Percentiles rank a stretch among this genome's conserved stretches.
phyloP scores from a whole-genome alignment of 2,888 invertebrate genomes.

The Magallana nippona region DNA sequence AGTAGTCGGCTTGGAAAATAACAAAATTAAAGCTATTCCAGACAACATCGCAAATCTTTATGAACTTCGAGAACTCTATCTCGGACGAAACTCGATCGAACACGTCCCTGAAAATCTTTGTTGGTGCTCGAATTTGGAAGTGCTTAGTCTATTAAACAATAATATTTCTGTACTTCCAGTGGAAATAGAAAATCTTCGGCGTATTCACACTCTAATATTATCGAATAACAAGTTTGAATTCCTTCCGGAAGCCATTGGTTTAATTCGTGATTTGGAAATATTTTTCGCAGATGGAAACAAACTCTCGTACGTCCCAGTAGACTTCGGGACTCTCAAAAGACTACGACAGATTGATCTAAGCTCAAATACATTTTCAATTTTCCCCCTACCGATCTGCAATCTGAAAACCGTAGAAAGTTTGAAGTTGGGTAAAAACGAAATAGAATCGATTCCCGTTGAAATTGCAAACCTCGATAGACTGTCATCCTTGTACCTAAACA shows the following conservation, averaged over 20 bases:
- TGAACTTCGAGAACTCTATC: slow-evolving; percentile 72
- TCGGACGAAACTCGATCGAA: slow-evolving; percentile 71
- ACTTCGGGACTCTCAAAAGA: slow-evolving; percentile 69
- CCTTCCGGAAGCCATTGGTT: slow-evolving; percentile 68
- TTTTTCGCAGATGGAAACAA: slow-evolving; percentile 67
- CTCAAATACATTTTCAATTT: slow-evolving; percentile 67
- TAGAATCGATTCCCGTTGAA: slow-evolving; percentile 65
- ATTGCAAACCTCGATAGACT: slow-evolving; percentile 68
- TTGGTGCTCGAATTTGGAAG: slow-evolving; percentile 69
- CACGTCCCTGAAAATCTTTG: slow-evolving; percentile 74
- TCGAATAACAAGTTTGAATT: slow-evolving; percentile 67
- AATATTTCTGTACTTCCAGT: slow-evolving; percentile 71
- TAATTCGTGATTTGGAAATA: slow-evolving; percentile 67
- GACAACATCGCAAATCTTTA: slow-evolving; percentile 70
- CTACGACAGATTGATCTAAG: slow-evolving; percentile 70
- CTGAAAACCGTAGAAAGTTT: slow-evolving; percentile 66
- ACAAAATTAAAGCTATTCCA: slow-evolving; percentile 69
- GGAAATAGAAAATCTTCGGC: slow-evolving; percentile 73
- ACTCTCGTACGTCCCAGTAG: slow-evolving; percentile 67
- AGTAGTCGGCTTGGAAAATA: slow-evolving; percentile 73
- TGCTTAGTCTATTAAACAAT: slow-evolving; percentile 73
- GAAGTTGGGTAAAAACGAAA: slow-evolving; percentile 66
- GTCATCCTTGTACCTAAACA: slow-evolving; percentile 61
- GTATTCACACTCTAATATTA: slow-evolving; percentile 70
- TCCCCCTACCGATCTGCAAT: slow-evolving; percentile 68